A percentile compares a stretch with the other conserved stretches of the same genome.
These are phyloP conservation scores for Benitochromis conjunctus DNA, from an alignment of 2,113 vertebrate species.

Conservation along the genomic window DNA sequence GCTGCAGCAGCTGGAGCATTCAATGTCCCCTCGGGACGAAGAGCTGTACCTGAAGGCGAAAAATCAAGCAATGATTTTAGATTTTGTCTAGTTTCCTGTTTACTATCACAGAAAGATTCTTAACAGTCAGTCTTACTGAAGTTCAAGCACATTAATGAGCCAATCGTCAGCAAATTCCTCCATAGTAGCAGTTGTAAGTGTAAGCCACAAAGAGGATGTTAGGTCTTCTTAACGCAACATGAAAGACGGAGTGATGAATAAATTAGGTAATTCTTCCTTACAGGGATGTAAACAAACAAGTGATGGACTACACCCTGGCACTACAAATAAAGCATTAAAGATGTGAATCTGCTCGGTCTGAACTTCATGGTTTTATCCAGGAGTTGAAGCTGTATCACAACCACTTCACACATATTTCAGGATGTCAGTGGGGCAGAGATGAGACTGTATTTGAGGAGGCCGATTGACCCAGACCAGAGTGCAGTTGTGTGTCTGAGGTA, in stretches of 20 bases:
- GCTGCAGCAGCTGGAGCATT: slow-evolving; percentile 56
- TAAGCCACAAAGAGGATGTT: neutral
- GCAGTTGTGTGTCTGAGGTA: neutral
- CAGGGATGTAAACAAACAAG: neutral
- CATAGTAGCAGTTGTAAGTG: neutral
- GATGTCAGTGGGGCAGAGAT: neutral
- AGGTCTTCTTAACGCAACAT: neutral
- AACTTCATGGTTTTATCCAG: neutral
- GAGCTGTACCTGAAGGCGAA: slow-evolving; percentile 43
- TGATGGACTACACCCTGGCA: neutral
- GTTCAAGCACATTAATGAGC: neutral
- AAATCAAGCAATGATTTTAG: neutral
- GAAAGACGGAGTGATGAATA: neutral
- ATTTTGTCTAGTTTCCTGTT: neutral
- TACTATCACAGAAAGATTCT: neutral
- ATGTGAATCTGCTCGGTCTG: neutral
- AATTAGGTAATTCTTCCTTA: neutral
- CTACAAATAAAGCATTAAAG: neutral
- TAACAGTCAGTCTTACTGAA: neutral
- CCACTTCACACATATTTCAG: neutral
- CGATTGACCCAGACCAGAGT: neutral
- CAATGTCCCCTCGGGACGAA: slow-evolving; percentile 71
- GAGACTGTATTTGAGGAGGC: neutral
- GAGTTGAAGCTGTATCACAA: neutral
- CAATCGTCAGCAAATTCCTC: neutral